A percentile compares a stretch with the other conserved stretches of the same genome.
These are phyloP conservation scores for Euzophera pinguis DNA, from an alignment of 2,888 invertebrate species.

Conservation along the genomic window DNA sequence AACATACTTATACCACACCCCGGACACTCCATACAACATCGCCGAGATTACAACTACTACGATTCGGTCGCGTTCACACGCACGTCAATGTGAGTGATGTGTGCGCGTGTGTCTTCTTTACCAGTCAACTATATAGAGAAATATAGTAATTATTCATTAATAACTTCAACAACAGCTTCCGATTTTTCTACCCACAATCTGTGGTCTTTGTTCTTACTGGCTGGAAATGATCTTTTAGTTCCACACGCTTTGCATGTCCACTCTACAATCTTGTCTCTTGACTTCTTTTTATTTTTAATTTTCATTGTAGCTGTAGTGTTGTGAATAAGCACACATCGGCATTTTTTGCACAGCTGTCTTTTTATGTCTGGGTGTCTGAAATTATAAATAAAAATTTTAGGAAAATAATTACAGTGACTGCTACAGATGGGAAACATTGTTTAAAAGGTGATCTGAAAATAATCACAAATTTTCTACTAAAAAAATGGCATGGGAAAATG, in stretches of 20 bases:
- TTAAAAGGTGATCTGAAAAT: no score
- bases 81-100: no score
- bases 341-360: slow-evolving; percentile 80
- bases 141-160: slow-evolving; percentile 24
- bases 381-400: slow-evolving; percentile 8
- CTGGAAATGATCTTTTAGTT: slow-evolving; percentile 41
- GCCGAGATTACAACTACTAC: no score
- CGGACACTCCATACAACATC: no score
- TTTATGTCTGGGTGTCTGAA: slow-evolving; percentile 80
- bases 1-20: no score
- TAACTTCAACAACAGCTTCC: slow-evolving; percentile 70
- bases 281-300: slow-evolving; percentile 62
- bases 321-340: slow-evolving; percentile 73
- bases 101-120: no score
- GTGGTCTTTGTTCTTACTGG: slow-evolving; percentile 50
- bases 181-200: slow-evolving; percentile 75
- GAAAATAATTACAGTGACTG: no score
- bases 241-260: slow-evolving; percentile 69
- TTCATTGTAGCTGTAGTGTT: slow-evolving; percentile 74
- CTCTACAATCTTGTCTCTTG: slow-evolving; percentile 53
- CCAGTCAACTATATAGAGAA: no score
- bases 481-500: no score
- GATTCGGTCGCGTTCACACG: no score
- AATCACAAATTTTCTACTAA: no score
- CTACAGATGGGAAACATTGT: no score